A percentile compares a stretch with the other conserved stretches of the same genome.
Evolutionary conservation across 2,113 vertebrate genomes (phyloP).

Genomic region (Pachycephala philippinensis): DNA sequence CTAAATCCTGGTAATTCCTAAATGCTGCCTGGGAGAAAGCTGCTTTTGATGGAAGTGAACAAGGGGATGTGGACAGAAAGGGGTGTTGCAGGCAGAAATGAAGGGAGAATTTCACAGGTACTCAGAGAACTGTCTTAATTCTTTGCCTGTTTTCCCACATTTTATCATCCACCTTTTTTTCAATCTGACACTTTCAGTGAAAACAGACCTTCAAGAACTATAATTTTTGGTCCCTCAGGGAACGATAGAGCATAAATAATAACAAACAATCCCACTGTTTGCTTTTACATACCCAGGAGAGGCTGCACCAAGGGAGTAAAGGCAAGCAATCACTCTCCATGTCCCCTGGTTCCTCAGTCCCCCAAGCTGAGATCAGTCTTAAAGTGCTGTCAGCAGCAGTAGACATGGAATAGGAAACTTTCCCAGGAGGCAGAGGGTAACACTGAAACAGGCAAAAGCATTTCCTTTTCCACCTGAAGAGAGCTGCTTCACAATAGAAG

Average conservation of each 20-base stretch:
- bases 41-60: background rate
- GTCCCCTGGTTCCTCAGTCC: background rate
- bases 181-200: background rate
- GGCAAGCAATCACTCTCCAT: background rate
- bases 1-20: background rate
- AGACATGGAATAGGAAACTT: background rate
- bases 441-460: background rate
- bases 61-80: background rate
- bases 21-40: background rate
- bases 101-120: constrained; percentile 24
- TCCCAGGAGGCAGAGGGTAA: background rate
- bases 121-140: background rate
- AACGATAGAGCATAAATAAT: background rate
- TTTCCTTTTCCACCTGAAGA: background rate
- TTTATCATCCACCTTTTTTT: background rate
- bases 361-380: background rate
- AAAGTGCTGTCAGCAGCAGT: background rate
- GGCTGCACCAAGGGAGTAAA: background rate
- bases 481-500: background rate
- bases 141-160: background rate
- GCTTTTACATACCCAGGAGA: background rate
- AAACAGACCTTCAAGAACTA: background rate
- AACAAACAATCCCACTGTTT: background rate
- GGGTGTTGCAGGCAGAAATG: background rate
- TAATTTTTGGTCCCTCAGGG: background rate